Conservation (phyloP, 2,888 invertebrate genomes). For the Thymelicus acteon region DNA sequence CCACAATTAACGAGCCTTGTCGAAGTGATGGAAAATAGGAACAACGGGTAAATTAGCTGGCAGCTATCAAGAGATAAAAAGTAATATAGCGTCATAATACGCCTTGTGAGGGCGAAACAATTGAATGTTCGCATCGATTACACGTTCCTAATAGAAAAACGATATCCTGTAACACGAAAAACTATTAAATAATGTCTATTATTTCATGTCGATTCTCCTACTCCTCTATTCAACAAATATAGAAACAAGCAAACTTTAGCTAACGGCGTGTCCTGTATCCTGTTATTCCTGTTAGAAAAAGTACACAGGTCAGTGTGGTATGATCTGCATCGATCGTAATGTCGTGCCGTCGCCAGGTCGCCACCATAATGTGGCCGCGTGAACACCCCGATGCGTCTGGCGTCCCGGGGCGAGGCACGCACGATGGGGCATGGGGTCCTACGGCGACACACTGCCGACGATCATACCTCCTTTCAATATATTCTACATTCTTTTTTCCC, state of each 20-base stretch:
- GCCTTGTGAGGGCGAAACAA: conserved; percentile 63
- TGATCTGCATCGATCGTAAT: conserved; percentile 65
- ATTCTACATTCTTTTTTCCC: conserved; percentile 46
- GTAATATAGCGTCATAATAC: conserved; percentile 58
- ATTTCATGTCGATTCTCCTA: neutral
- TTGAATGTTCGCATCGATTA: conserved; percentile 61
- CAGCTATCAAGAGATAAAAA: conserved; percentile 75
- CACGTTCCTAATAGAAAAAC: conserved; percentile 37
- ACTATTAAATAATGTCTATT: neutral
- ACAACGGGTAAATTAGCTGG: conserved; percentile 79
- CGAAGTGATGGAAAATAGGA: conserved; percentile 80
- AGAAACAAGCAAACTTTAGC: neutral
- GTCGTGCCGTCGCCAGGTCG: conserved; percentile 61
- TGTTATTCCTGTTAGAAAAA: neutral
- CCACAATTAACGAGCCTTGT: conserved; percentile 83
- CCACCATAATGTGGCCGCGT: conserved; percentile 52
- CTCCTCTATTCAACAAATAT: neutral
- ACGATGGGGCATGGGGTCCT: conserved; percentile 62
- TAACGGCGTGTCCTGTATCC: neutral
- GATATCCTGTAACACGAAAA: conserved; percentile 32
- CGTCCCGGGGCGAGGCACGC: conserved; percentile 66
- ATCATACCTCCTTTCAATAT: conserved; percentile 45
- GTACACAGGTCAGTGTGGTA: conserved; percentile 25
- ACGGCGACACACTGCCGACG: conserved; percentile 53
- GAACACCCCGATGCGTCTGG: conserved; percentile 59